phyloP scores from a whole-genome alignment of 1,140 invertebrate species.

The Cydia splendana region DNA sequence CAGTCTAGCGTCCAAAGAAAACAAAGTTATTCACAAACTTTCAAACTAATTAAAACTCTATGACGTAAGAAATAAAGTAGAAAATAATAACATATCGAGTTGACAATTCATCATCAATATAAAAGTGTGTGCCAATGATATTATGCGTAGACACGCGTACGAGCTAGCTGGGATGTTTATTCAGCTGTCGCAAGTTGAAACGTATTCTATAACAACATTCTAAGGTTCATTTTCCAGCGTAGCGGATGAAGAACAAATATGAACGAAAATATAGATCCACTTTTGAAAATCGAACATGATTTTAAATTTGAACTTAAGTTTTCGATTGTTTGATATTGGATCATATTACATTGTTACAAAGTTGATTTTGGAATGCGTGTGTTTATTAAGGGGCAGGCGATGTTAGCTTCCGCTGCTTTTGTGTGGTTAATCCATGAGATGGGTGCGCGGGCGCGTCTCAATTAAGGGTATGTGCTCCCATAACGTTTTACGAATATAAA shows the following conservation, averaged over 20 bases:
- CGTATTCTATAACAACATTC: not conserved
- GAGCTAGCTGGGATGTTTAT: not conserved
- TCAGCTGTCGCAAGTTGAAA: constrained; percentile 3
- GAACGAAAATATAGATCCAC: constrained; percentile 13
- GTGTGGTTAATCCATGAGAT: constrained; percentile 16
- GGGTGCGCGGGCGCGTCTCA: constrained; percentile 20
- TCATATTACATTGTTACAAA: not conserved
- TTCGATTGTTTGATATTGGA: not conserved
- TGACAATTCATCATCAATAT: constrained; percentile 29
- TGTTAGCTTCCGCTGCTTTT: constrained; percentile 23
- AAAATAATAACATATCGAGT: not conserved
- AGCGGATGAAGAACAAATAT: not conserved
- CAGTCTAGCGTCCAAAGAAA: constrained; percentile 22
- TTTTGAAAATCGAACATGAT: constrained; percentile 18
- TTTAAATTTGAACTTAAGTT: not conserved
- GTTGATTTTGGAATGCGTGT: constrained; percentile 15
- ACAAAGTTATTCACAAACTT: not conserved
- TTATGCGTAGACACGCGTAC: constrained; percentile 30
- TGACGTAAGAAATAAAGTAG: not conserved
- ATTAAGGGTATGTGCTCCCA: constrained; percentile 8
- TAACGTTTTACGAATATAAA: not conserved
- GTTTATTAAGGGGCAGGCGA: constrained; percentile 17
- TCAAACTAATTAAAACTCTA: not conserved
- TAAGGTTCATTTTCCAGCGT: constrained; percentile 1
- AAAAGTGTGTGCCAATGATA: constrained; percentile 31